Base-by-base conservation (phyloP, 2,113 vertebrate genomes). In the Pelvicachromis taeniatus region DNA sequence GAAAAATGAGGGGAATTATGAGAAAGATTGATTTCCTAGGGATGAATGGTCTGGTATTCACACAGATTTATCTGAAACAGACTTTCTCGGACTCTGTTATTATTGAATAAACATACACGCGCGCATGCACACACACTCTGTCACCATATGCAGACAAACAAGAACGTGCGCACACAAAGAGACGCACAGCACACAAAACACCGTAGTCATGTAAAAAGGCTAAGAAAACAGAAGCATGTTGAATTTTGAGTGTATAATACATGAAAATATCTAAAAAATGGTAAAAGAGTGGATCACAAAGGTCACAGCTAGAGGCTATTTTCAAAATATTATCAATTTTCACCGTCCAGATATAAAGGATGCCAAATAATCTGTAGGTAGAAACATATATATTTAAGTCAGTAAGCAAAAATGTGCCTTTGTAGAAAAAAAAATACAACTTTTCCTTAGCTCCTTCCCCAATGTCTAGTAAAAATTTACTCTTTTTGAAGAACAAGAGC, bases 1-100 rank as follows among this genome's bases (percentile, higher is more conserved):
- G 93, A 95, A 95, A 94, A 95, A 95, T 94, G 93, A 93, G 93
- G 85, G 91, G 94, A 94, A 96, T 95, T 95, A 96, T 95, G 92
- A 94, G 92, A 93, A 94, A 94, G 93, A 95, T 95, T 95, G 94
- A 95, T 95, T 95, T 94, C 92, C 90, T 84, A 81, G 89, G 92
- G 93, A 95, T 93, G 94, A 95, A 95, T 91, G 91, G 91, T 89
- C 88, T 90, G 91, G 77, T 94, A 86, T 95, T 94, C 90, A 79
- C 88, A 89, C 87, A 82, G 90, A 93, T 95, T 95, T 95, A 94
- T 95, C 93, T 89, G 86, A 94, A 92, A 89, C 89, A 89, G 92
- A 91, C 94, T 93, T 91, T 92, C 84, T 92, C 81, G 59, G 89
- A 90, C 90, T 93, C 86, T 77, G 91, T 93, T 95, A 90, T 94